A percentile compares a stretch with the other conserved stretches of the same genome.
Conservation (phyloP, 2,888 invertebrate species). For the Dendrolimus houi region DNA sequence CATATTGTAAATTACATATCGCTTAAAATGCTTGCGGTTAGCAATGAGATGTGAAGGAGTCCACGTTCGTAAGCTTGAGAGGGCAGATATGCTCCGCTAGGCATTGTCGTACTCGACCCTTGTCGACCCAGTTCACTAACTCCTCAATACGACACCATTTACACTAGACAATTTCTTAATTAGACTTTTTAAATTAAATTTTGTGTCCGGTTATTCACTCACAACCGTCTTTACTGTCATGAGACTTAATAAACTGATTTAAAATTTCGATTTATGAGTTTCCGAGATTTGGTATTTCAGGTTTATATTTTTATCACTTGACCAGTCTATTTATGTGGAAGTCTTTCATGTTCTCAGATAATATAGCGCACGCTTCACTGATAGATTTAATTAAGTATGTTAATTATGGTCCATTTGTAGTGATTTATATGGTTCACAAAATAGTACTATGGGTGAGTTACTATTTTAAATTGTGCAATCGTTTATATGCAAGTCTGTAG, state of each 20-base stretch:
- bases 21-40: not conserved
- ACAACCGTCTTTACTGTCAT: too few species aligned
- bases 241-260: too few species aligned
- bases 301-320: too few species aligned
- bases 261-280: too few species aligned
- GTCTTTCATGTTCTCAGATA: not conserved
- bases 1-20: not conserved
- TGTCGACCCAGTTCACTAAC: constrained; percentile 37
- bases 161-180: constrained; percentile 22
- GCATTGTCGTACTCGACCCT: constrained; percentile 39
- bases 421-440: not conserved
- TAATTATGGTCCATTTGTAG: not conserved
- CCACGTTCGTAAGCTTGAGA: constrained; percentile 25
- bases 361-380: not conserved
- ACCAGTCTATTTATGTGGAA: not conserved
- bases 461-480: too few species aligned
- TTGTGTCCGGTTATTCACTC: too few species aligned
- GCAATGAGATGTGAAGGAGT: constrained; percentile 24
- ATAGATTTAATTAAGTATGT: too few species aligned
- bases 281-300: too few species aligned
- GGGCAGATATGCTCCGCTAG: constrained; percentile 38
- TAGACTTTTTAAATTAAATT: not conserved
- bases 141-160: constrained; percentile 21
- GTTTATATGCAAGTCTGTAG: too few species aligned
- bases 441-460: too few species aligned